Percentiles rank a stretch among this genome's conserved stretches.
phyloP scores from a whole-genome alignment of 2,113 vertebrate species.

The Sinosuthora webbiana region DNA sequence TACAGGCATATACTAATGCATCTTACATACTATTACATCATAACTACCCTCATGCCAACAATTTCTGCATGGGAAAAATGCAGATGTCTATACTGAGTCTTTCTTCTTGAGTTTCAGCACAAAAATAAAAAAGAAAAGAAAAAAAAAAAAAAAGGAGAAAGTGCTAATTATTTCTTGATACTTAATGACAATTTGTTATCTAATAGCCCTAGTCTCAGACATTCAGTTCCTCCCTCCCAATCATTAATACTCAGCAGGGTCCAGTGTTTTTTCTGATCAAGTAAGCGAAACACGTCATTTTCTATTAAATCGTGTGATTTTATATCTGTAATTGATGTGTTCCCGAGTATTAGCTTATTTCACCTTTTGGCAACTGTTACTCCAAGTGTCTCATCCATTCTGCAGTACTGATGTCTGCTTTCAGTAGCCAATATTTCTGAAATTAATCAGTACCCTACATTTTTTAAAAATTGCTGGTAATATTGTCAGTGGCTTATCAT shows the following conservation, averaged over 20 bases:
- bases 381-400: not conserved
- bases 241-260: not conserved
- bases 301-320: not conserved
- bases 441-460: not conserved
- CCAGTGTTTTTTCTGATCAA: not conserved
- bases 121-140: not conserved
- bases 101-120: not conserved
- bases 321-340: not conserved
- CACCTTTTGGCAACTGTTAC: not conserved
- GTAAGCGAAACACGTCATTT: not conserved
- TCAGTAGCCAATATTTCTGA: conserved; percentile 16
- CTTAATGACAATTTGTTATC: not conserved
- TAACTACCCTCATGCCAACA: not conserved
- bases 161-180: not conserved
- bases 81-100: not conserved
- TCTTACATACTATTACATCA: not conserved
- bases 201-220: not conserved
- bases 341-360: not conserved
- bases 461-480: not conserved
- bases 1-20: not conserved
- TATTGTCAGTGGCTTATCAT: not conserved
- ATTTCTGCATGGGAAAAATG: not conserved
- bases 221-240: not conserved
- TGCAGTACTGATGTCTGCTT: not conserved
- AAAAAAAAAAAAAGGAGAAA: not conserved